Percentiles rank a stretch among this genome's conserved stretches.
phyloP scores from a whole-genome alignment of 2,113 vertebrate species.

The Cnemophilus loriae region DNA sequence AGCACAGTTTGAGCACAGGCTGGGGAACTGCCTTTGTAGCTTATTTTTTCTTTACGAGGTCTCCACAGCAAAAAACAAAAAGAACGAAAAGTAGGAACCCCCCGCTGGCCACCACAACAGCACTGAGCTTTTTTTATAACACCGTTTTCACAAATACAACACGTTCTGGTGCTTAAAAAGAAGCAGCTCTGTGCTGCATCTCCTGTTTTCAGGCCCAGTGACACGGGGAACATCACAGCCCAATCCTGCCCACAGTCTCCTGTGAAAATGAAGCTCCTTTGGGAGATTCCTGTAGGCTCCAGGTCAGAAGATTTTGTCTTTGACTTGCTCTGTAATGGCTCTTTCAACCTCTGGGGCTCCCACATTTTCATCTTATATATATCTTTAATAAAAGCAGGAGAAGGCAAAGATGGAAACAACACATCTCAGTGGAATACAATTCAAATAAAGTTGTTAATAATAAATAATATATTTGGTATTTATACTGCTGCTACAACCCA shows the following conservation, averaged over 20 bases:
- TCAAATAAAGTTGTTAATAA: slow-evolving; percentile 57
- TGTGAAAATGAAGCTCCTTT: neutral
- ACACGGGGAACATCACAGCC: neutral
- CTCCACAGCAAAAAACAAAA: neutral
- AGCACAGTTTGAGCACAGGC: neutral
- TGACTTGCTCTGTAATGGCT: neutral
- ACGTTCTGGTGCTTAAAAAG: neutral
- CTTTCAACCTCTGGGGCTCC: neutral
- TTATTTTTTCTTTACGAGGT: neutral
- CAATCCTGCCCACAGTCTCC: neutral
- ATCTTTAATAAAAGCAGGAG: slow-evolving; percentile 45
- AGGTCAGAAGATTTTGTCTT: slow-evolving; percentile 23
- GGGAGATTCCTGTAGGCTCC: neutral
- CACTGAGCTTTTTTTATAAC: neutral
- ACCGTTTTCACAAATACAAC: neutral
- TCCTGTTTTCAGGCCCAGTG: neutral
- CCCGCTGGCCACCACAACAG: neutral
- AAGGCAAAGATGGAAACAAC: neutral
- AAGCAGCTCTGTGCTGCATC: neutral
- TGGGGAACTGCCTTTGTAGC: neutral
- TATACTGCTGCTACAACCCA: neutral
- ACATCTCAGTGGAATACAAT: neutral
- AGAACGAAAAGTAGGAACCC: neutral
- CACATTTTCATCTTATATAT: slow-evolving; percentile 22
- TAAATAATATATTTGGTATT: slow-evolving; percentile 46